phyloP scores from a whole-genome alignment of 2,888 invertebrate species.

The Hemistola chrysoprasaria region DNA sequence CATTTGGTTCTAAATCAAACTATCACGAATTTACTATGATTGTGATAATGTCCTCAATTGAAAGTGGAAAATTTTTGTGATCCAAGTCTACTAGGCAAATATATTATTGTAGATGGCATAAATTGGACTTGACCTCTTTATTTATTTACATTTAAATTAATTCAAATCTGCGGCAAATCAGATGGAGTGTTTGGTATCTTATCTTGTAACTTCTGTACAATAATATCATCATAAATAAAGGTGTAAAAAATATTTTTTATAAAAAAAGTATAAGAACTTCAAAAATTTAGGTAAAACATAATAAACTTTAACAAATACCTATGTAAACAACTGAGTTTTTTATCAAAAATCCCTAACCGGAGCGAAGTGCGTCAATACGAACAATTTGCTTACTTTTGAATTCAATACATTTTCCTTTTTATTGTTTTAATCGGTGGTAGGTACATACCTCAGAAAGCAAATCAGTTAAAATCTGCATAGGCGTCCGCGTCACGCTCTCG shows the following conservation, averaged over 20 bases:
- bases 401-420: no score
- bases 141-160: slow-evolving; percentile 1
- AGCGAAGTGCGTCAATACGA: no score
- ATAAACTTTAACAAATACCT: no score
- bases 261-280: no score
- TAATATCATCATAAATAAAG: no score
- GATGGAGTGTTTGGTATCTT: background rate
- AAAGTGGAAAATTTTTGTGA: slow-evolving; percentile 23
- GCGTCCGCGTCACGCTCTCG: slow-evolving; percentile 87
- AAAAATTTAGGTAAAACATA: no score
- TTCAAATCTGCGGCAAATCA: background rate
- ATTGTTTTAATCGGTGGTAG: no score
- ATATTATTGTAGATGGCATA: slow-evolving; percentile 1
- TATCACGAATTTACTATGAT: slow-evolving; percentile 28
- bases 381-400: no score
- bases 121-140: slow-evolving; percentile 11
- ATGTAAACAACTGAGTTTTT: no score
- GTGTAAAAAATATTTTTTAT: no score
- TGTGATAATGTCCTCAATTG: slow-evolving; percentile 19
- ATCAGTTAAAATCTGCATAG: slow-evolving; percentile 87
- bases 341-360: no score
- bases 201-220: background rate
- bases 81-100: slow-evolving; percentile 2
- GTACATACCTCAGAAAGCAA: slow-evolving; percentile 82
- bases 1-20: slow-evolving; percentile 23